Conservation (phyloP, 23 tunicate genomes). For the Corella eumyota region DNA sequence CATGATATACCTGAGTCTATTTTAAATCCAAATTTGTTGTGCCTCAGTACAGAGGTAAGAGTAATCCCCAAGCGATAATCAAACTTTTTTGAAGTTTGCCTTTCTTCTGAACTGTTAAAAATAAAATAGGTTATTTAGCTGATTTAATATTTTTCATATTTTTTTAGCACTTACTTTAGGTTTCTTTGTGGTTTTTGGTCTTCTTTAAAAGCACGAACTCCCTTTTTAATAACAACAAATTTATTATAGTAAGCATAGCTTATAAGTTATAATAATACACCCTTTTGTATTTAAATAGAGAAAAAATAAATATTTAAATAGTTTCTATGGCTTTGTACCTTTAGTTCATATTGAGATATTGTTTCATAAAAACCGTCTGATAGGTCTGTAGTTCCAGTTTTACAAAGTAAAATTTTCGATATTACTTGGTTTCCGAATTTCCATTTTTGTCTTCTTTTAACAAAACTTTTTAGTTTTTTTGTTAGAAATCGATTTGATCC, state of each 20-base stretch:
- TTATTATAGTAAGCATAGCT: no score
- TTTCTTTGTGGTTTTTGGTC: no score
- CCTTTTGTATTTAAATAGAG: no score
- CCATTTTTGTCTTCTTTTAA: slow-evolving; percentile 14
- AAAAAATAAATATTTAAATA: no score
- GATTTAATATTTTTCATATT: no score
- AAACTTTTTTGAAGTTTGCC: not conserved
- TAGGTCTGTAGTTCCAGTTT: slow-evolving; percentile 8
- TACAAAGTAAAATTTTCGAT: slow-evolving; percentile 8
- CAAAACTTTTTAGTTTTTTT: not conserved
- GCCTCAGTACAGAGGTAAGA: slow-evolving; percentile 40
- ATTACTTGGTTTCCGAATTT: slow-evolving; percentile 6
- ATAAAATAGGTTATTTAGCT: not conserved
- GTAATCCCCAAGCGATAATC: slow-evolving; percentile 23
- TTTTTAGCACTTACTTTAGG: no score
- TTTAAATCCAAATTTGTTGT: slow-evolving; percentile 64
- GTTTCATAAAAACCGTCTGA: slow-evolving; percentile 24
- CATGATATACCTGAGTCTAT: slow-evolving; percentile 30
- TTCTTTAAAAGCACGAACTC: no score
- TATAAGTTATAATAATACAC: no score
- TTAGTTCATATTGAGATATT: not conserved
- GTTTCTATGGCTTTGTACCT: no score
- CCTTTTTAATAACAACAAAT: no score
- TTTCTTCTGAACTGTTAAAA: not conserved
- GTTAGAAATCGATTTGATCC: not conserved